Evolutionary conservation across 1,140 invertebrate species (phyloP), one percentile per base, ranked within the genome.

Genomic region (Drosophila grimshawi): DNA sequence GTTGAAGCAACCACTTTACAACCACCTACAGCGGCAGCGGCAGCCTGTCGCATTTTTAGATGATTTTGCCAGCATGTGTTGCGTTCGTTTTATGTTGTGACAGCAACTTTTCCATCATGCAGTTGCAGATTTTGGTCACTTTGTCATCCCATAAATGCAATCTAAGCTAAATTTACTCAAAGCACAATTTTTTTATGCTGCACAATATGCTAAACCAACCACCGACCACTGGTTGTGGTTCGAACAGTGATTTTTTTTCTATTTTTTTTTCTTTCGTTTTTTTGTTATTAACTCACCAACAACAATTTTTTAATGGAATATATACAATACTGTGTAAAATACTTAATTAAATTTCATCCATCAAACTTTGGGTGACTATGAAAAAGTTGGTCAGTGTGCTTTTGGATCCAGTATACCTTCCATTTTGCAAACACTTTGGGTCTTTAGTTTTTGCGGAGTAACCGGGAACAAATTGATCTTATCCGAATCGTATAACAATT

Each of bases 251-350:
- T 19, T 29, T 52, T 37, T 2, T 48, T 19, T 56, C 19, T 62
- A n/a, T 8, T 35, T 73, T 56, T 67, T 46, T 82, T 79, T 69
- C 68, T 69, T 86, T 86, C 65, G 8, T 67, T 51, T 74, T 61
- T 78, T 43, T 39, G 8, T 37, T 52, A 56, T 29, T 51, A 49
- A 51, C 11, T 51, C 35, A 52, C 39, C 75, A 61, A 59, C 76
- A 73, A 79, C 75, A 86, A 79, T 79, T 81, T 82, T 88, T 88
- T 88, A 86, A 88, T 88, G 83, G 71, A 88, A 86, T 80, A 88
- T 80, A 79, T 80, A 82, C 72, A 88, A 82, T 49, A 64, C 55
- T 57, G 43, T 63, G 37, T 77, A 73, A 77, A 62, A 82, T 77
- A 81, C 81, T 86, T 88, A 77, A 86, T 88, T 88, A 65, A 86